Base-by-base conservation (phyloP, 2,888 invertebrate genomes). In the Drosophila ustulata region DNA sequence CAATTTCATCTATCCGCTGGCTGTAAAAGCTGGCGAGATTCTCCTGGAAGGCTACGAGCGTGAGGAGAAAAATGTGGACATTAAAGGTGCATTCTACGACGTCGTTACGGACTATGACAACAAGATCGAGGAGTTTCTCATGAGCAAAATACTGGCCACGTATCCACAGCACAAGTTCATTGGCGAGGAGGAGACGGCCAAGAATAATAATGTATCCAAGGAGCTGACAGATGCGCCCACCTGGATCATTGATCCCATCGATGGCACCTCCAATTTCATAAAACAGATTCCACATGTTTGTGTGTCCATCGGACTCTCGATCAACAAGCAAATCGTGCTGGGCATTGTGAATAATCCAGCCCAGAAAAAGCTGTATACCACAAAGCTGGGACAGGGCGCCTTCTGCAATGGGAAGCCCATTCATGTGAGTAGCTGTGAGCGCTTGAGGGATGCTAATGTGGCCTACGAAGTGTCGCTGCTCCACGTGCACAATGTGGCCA, bases 191-290 rank as follows among this genome's bases (percentile, higher is more conserved):
- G 93, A 93, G 0, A 89, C 93, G 3, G 93, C 92, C 3, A 90
- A 90, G 46, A 91, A 90, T 45, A 90, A 91, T 32, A 90, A 89
- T 52, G 75, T 86, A 1, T 93, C 93, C 49, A 93, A 94, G 43
- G 93, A 94, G 63, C 92, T 96, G 71, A 96, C 96, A 1, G 94
- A 96, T 89, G 94, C 93, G 25, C 97, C 97, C 23, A 97, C 97
- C 0, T 96, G 96, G 96, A 95, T 97, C 52, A 95, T 96, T 66
- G 96, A 97, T 92, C 97, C 97, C 3, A 96, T 98, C 53, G 97
- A 98, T 93, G 97, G 97, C 11, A 97, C 97, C 0, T 94, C 95
- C 49, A 98, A 98, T 93, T 97, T 97, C 91, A 95, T 97, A 9
- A 94, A 94, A 82, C 93, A 94, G 58, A 94, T 95, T 86, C 95